A percentile compares a stretch with the other conserved stretches of the same genome.
Evolutionary conservation across 2,888 invertebrate genomes (phyloP).

Genomic region (Thalpophila matura): DNA sequence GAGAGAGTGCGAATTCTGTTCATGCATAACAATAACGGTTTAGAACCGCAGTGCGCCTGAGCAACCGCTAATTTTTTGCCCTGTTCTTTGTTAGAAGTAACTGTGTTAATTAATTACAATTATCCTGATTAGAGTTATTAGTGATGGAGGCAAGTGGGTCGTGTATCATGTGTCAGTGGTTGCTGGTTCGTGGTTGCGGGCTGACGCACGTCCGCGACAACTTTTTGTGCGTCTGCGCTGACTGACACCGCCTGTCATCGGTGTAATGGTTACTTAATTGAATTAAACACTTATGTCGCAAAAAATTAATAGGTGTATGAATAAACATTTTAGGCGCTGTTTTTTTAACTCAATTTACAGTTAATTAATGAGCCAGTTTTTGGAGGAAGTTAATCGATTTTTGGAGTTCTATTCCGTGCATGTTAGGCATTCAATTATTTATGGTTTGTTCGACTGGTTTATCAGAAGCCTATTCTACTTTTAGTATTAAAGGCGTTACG

Average conservation of each 20-base stretch:
- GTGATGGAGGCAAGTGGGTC: conserved; percentile 79
- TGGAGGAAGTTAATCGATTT: conserved; percentile 35
- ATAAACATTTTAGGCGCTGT: conserved; percentile 44
- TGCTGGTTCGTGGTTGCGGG: conserved; percentile 57
- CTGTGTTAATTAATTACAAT: conserved; percentile 85
- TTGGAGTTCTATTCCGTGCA: conserved; percentile 26
- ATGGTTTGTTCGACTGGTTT: conserved; percentile 22
- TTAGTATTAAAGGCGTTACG: conserved; percentile 27
- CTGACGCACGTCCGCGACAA: conserved; percentile 66
- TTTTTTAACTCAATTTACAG: conserved; percentile 43
- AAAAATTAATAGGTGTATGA: conserved; percentile 60
- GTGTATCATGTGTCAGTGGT: conserved; percentile 70
- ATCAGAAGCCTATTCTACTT: conserved; percentile 38
- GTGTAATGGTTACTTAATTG: conserved; percentile 80
- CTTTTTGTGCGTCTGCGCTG: conserved; percentile 80
- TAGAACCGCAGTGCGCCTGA: conserved; percentile 59
- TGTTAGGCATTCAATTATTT: conserved; percentile 16
- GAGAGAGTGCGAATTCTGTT: conserved; percentile 69
- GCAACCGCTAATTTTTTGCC: conserved; percentile 67
- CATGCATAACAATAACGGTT: conserved; percentile 77
- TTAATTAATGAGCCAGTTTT: conserved; percentile 51
- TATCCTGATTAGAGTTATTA: conserved; percentile 82
- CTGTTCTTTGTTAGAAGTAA: conserved; percentile 77
- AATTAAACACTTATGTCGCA: conserved; percentile 75
- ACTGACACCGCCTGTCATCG: conserved; percentile 81